Evolutionary conservation across 2,113 vertebrate species (phyloP).

Genomic region (Dryoscopus gambensis): DNA sequence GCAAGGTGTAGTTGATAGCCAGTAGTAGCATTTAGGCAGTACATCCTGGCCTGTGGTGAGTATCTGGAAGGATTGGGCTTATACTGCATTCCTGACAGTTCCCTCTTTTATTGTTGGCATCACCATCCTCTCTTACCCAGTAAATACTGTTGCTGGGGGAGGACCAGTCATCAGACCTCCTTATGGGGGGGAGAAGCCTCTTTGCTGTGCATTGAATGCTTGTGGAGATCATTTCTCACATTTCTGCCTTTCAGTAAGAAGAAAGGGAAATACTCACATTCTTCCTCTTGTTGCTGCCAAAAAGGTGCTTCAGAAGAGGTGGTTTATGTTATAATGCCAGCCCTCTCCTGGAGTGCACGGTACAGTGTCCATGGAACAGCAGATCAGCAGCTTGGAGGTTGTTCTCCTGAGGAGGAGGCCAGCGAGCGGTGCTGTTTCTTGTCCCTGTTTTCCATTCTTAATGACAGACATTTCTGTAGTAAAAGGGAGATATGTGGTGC

Average conservation of each 20-base stretch:
- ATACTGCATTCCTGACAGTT: not conserved
- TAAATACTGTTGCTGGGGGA: not conserved
- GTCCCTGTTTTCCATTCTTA: not conserved
- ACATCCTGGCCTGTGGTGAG: not conserved
- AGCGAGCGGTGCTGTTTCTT: not conserved
- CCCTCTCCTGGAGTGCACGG: not conserved
- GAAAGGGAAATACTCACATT: not conserved
- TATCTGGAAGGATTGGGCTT: conserved; percentile 19
- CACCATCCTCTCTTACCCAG: not conserved
- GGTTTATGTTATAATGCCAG: fast-evolving
- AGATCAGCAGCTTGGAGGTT: not conserved
- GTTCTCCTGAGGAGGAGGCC: not conserved
- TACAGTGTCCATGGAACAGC: not conserved
- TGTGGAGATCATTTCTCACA: not conserved
- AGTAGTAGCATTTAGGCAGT: not conserved
- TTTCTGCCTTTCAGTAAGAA: not conserved
- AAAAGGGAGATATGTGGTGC: not conserved
- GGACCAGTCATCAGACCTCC: not conserved
- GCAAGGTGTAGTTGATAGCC: not conserved
- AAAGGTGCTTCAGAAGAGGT: not conserved
- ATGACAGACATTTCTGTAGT: not conserved
- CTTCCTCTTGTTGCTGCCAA: not conserved
- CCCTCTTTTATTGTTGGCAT: not conserved
- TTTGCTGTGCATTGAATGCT: not conserved
- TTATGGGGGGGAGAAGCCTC: not conserved